Base-by-base conservation (phyloP, 2,888 invertebrate species). In the Leptarthrus brevirostris region DNA sequence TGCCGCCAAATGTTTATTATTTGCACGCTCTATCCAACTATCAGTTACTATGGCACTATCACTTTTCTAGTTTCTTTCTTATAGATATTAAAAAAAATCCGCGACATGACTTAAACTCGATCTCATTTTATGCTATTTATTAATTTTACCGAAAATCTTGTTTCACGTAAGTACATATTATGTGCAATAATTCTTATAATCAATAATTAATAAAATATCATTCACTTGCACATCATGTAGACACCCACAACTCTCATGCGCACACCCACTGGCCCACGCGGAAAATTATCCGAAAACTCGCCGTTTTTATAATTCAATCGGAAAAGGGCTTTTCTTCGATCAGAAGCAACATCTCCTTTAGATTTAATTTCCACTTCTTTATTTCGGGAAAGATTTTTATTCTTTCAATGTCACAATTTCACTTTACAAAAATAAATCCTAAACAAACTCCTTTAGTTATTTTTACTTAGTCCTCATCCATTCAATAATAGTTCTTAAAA, bases 191-290 rank as follows among this genome's bases (percentile, higher is more conserved):
- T 44, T 61, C 22, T 44, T 24, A 44, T 24, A 44, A 44, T 24
- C 44, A 64, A 64, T 64, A 64, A 64, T 64, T 64, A 44, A 64
- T 64, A 64, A 64, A 34, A 64, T 61, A 58, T 61, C 22, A 44
- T 36, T 64, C 64, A 64, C 64, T 64, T 64, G 44, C 44, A 64
- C 64, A 64, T 14, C 4, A 12, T 10, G 10, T 61, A 58, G 36
- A 40, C 40, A 64, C 40, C 18, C 44, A 47, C 22, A 18, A 16
- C 22, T 3, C 53, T 12, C 6, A 34, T 30, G 14, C 34, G 61
- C 40, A 61, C 61, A 24, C 30, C 58, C 72, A 58, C 58, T 49
- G 20, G 8, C n/a, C 40, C 40, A 40, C 40, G 12, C n/a, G 40
- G 40, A 40, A 40, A 40, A 40, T 40, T 40, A 40, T 44, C 40